These are phyloP conservation scores for Phania funesta DNA, from an alignment of 2,888 invertebrate species.

Conservation along the genomic window DNA sequence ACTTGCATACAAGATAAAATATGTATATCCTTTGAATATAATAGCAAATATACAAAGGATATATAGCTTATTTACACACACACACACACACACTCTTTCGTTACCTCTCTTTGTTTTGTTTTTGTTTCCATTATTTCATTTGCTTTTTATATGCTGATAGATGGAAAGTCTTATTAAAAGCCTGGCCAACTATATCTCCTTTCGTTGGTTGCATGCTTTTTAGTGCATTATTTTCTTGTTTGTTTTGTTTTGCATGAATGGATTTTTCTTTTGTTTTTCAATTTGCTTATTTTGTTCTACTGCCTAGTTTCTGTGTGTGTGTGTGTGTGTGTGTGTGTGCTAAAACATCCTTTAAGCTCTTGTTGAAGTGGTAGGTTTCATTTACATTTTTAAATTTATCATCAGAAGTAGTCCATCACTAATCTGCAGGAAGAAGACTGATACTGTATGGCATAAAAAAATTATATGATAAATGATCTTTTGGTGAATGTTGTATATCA, in stretches of 20 bases:
- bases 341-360: slow-evolving; percentile 48
- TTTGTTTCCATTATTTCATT: background rate
- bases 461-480: slow-evolving; percentile 27
- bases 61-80: background rate
- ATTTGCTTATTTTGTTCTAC: background rate
- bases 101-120: slow-evolving; percentile 3
- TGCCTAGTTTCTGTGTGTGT: too few relatives aligned
- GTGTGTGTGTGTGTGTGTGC: slow-evolving; percentile 16
- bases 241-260: background rate
- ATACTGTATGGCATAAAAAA: background rate
- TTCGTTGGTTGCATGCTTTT: background rate
- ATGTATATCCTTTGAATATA: background rate
- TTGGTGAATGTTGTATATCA: background rate
- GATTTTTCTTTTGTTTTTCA: slow-evolving; percentile 26
- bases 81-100: background rate
- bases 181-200: slow-evolving; percentile 31
- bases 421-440: slow-evolving; percentile 8
- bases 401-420: slow-evolving; percentile 45
- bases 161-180: slow-evolving; percentile 32
- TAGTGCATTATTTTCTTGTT: slow-evolving; percentile 2
- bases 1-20: background rate
- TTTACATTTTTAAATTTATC: slow-evolving; percentile 53
- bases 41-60: background rate
- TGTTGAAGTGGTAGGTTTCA: slow-evolving; percentile 54
- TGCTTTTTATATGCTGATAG: background rate